Evolutionary conservation across 1,140 invertebrate species (phyloP).

Genomic region (Lucilia cuprina): DNA sequence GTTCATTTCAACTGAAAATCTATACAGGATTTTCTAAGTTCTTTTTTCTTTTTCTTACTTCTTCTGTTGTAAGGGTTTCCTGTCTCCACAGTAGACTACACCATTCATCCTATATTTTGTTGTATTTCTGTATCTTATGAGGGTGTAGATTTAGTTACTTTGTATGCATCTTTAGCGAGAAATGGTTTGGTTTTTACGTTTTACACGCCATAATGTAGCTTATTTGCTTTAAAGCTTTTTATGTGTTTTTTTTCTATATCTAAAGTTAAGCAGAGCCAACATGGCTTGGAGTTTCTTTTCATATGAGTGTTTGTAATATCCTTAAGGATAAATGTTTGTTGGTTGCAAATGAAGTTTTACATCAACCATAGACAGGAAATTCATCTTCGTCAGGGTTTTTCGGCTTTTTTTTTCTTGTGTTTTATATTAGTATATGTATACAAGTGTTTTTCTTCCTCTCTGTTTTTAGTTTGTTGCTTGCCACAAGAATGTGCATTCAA

Average conservation of each 20-base stretch:
- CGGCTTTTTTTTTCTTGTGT: not conserved
- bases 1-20: not conserved
- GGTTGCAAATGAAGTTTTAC: constrained; percentile 33
- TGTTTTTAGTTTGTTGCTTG: not conserved
- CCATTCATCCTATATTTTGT: not conserved
- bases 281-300: constrained; percentile 2
- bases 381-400: constrained; percentile 29
- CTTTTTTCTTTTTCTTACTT: not conserved
- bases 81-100: too few species aligned
- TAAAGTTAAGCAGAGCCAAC: not conserved
- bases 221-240: constrained; percentile 4
- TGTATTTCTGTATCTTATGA: too few species aligned
- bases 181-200: not conserved
- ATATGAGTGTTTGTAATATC: constrained; percentile 27
- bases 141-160: not conserved
- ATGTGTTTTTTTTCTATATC: not conserved
- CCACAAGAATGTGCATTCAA: constrained; percentile 1
- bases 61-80: not conserved
- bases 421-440: not conserved
- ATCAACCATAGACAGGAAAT: constrained; percentile 34
- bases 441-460: not conserved
- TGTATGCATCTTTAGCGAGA: not conserved
- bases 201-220: not conserved
- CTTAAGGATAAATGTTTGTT: constrained; percentile 34
- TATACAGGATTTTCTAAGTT: not conserved